phyloP scores from a whole-genome alignment of 1,140 invertebrate species.

The Pentalonia nigronervosa region DNA sequence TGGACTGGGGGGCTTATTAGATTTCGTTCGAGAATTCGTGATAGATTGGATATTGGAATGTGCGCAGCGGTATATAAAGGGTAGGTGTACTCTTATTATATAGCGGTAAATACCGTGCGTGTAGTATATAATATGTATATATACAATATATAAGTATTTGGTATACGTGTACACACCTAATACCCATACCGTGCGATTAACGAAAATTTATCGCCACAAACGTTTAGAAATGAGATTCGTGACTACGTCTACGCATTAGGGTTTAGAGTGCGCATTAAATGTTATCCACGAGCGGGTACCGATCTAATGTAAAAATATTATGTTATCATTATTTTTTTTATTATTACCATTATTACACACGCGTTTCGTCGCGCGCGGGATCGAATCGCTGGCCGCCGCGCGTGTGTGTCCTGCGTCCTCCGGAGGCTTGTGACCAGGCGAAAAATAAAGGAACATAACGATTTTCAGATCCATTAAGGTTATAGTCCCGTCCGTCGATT shows the following conservation, averaged over 20 bases:
- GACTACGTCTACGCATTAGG: constrained; percentile 21
- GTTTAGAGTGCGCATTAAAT: background rate
- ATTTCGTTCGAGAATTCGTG: constrained; percentile 29
- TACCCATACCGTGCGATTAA: constrained; percentile 17
- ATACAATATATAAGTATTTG: background rate
- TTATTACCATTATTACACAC: background rate
- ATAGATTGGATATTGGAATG: background rate
- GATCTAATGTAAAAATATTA: background rate
- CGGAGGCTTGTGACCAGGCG: background rate
- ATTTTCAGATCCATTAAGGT: constrained; percentile 41
- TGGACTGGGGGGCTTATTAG: background rate
- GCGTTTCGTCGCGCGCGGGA: background rate
- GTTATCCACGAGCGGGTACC: background rate
- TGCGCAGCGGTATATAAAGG: background rate
- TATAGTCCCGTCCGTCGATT: background rate
- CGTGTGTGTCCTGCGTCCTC: background rate
- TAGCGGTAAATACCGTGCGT: background rate
- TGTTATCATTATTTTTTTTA: constrained; percentile 2
- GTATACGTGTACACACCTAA: background rate
- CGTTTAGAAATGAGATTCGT: constrained; percentile 46
- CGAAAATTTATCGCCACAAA: constrained; percentile 8
- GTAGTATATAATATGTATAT: background rate
- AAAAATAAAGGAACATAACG: constrained; percentile 5
- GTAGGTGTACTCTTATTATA: background rate
- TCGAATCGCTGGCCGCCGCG: background rate